Evolutionary conservation across 2,113 vertebrate genomes (phyloP).

Genomic region (Engraulis encrasicolus): DNA sequence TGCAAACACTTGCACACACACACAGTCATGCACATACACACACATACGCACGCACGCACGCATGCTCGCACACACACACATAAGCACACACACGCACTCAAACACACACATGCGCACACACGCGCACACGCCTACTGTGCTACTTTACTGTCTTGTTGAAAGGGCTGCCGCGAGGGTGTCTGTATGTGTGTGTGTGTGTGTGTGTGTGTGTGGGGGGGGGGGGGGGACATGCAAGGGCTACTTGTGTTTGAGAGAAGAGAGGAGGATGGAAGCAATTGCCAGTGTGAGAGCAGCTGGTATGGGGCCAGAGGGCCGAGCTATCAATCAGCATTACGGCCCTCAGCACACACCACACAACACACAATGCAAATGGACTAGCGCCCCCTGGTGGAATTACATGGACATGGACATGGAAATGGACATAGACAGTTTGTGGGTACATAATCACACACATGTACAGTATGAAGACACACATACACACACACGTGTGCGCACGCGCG

Average conservation of each 20-base stretch:
- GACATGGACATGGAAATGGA: too few species aligned
- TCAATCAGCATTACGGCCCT: slow-evolving; percentile 67
- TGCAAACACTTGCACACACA: neutral
- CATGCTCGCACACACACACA: neutral
- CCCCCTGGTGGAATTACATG: slow-evolving; percentile 37
- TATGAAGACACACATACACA: too few species aligned
- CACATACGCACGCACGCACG: neutral
- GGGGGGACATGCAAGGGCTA: slow-evolving; percentile 45
- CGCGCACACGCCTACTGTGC: neutral
- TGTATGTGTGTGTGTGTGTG: too few species aligned
- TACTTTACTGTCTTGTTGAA: slow-evolving; percentile 48
- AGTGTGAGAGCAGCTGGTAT: slow-evolving; percentile 66
- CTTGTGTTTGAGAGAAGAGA: slow-evolving; percentile 35
- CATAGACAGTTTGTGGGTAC: neutral
- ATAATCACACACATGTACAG: too few species aligned
- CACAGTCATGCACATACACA: neutral
- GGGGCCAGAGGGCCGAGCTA: slow-evolving; percentile 62
- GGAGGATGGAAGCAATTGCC: slow-evolving; percentile 72
- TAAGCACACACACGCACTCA: neutral
- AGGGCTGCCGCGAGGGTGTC: slow-evolving; percentile 27
- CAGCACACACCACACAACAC: neutral
- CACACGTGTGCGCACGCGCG: too few species aligned
- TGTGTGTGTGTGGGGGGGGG: too few species aligned
- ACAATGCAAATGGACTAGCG: slow-evolving; percentile 13
- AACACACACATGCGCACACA: neutral